phyloP scores from a whole-genome alignment of 1,140 invertebrate genomes.

The Chelonus insularis region DNA sequence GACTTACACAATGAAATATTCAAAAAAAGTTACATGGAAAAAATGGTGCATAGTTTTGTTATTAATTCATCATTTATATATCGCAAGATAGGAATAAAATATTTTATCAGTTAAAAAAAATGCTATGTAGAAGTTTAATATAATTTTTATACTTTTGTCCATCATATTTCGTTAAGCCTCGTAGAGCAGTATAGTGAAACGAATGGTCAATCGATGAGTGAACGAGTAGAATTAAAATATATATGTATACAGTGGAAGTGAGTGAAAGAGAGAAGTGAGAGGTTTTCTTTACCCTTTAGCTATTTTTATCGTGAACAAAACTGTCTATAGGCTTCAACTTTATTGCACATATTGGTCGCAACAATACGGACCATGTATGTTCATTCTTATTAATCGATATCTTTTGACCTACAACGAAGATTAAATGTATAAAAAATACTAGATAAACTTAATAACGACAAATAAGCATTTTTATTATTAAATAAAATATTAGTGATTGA shows the following conservation, averaged over 20 bases:
- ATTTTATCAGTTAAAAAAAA: too few relatives aligned
- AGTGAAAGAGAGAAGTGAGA: neutral
- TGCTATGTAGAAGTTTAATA: neutral
- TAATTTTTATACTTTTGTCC: neutral
- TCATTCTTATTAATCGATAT: conserved; percentile 25
- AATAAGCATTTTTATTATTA: neutral
- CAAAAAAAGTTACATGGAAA: too few relatives aligned
- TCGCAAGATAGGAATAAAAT: too few relatives aligned
- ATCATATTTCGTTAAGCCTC: neutral
- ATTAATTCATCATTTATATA: too few relatives aligned
- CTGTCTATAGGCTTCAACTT: conserved; percentile 17
- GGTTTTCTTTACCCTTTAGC: conserved; percentile 8
- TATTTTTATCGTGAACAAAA: conserved; percentile 24
- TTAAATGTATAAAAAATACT: conserved; percentile 9
- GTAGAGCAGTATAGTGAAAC: neutral
- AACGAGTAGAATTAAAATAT: neutral
- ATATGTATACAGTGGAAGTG: too few relatives aligned
- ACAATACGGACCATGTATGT: neutral
- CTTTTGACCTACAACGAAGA: conserved; percentile 29
- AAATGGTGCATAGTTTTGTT: too few relatives aligned
- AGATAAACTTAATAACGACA: conserved; percentile 3
- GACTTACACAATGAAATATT: too few relatives aligned
- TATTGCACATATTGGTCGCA: conserved; percentile 12
- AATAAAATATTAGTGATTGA: conserved; percentile 1
- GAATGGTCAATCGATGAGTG: neutral